These are phyloP conservation scores for Ecliptopera silaceata DNA, from an alignment of 2,888 invertebrate genomes.

Conservation along the genomic window DNA sequence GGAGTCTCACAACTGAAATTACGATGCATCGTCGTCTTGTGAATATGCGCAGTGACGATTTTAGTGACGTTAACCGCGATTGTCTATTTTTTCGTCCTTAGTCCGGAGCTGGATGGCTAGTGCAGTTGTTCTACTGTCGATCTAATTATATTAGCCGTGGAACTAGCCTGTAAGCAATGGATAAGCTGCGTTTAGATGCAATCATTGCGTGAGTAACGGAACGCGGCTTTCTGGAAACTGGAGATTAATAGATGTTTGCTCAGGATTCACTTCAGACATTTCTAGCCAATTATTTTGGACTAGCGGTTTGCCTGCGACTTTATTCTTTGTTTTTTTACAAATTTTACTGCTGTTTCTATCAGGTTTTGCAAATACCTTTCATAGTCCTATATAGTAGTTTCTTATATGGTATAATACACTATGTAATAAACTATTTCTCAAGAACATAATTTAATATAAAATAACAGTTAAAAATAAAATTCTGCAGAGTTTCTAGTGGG, in stretches of 20 bases:
- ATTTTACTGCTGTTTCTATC: not conserved
- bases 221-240: slow-evolving; percentile 22
- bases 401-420: too few species aligned
- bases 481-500: too few species aligned
- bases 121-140: slow-evolving; percentile 6
- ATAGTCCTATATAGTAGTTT: too few species aligned
- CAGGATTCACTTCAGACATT: slow-evolving; percentile 24
- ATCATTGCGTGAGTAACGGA: slow-evolving; percentile 34
- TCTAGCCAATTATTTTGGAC: slow-evolving; percentile 27
- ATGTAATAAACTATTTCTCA: too few species aligned
- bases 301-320: not conserved
- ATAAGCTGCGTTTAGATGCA: slow-evolving; percentile 31
- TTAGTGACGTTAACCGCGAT: too few species aligned
- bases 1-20: too few species aligned
- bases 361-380: too few species aligned
- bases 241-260: slow-evolving; percentile 31
- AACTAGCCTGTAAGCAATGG: slow-evolving; percentile 28
- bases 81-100: too few species aligned
- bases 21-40: too few species aligned
- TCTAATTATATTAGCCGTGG: slow-evolving; percentile 15
- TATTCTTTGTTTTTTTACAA: not conserved
- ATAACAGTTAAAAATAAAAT: too few species aligned
- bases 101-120: not conserved
- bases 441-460: too few species aligned
- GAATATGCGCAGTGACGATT: too few species aligned